Evolutionary conservation across 2,797 vertebrate species (phyloP).

Genomic region (Carcharodon carcharias): DNA sequence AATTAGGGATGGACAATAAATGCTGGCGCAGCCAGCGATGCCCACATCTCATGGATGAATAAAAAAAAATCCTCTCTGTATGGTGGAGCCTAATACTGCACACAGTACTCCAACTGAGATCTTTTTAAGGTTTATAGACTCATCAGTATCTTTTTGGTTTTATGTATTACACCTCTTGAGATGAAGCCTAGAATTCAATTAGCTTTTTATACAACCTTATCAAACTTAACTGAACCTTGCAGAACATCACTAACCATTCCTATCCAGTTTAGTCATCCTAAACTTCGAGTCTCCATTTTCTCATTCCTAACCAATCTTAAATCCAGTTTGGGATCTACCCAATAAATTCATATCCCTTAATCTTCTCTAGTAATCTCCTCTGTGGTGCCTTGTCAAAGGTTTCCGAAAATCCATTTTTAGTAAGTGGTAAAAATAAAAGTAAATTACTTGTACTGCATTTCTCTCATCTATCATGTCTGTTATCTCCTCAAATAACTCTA

Average conservation of each 20-base stretch:
- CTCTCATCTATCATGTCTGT: background rate
- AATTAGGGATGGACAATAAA: too few relatives aligned
- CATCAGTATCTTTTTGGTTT: background rate
- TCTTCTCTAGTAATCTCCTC: background rate
- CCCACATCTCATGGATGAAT: too few relatives aligned
- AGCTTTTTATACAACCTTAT: background rate
- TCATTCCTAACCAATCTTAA: background rate
- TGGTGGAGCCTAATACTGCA: background rate
- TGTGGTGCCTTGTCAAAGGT: background rate
- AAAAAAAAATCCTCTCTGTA: too few relatives aligned
- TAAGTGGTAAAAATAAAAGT: background rate
- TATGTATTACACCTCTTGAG: background rate
- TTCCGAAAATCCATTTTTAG: background rate
- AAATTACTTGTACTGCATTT: background rate
- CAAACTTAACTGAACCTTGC: background rate
- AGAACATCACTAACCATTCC: background rate
- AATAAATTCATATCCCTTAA: background rate
- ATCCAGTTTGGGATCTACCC: background rate
- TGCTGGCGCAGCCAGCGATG: too few relatives aligned
- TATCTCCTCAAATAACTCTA: background rate
- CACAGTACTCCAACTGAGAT: background rate
- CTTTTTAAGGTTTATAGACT: background rate
- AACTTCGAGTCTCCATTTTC: background rate
- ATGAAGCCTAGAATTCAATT: background rate
- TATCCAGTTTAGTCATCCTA: background rate